Evolutionary conservation across 2,113 vertebrate genomes (phyloP).

Genomic region (Percina caprodes): DNA sequence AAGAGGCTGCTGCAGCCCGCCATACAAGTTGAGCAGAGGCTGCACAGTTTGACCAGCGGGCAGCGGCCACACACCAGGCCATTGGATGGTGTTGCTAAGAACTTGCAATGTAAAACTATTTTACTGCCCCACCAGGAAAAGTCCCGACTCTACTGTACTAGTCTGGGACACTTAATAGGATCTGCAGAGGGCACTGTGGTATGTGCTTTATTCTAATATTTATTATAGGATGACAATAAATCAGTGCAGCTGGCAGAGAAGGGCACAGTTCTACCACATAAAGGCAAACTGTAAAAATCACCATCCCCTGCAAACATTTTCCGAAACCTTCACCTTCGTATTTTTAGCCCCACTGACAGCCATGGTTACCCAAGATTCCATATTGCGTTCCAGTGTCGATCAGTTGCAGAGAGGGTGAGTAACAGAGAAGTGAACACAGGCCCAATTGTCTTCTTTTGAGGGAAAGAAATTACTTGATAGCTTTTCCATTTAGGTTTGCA

Average conservation of each 20-base stretch:
- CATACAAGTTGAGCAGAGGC: no score
- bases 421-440: slow-evolving; percentile 49
- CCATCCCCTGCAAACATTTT: slow-evolving; percentile 36
- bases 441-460: slow-evolving; percentile 53
- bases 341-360: slow-evolving; percentile 40
- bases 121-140: no score
- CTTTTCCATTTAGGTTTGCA: slow-evolving; percentile 54
- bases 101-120: no score
- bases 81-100: no score
- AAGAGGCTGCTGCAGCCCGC: no score
- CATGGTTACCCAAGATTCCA: slow-evolving; percentile 1
- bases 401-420: slow-evolving; percentile 24
- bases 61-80: no score
- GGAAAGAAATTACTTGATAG: slow-evolving; percentile 43
- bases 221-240: background rate
- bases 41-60: no score
- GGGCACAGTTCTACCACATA: background rate
- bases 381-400: slow-evolving; percentile 25
- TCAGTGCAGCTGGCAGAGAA: background rate
- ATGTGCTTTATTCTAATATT: background rate
- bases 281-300: slow-evolving; percentile 16
- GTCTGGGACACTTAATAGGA: background rate
- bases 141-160: no score
- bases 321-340: slow-evolving; percentile 41
- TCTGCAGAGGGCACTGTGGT: slow-evolving; percentile 26